Conservation (phyloP, 1,140 invertebrate species). For the Drosophila mayri region DNA sequence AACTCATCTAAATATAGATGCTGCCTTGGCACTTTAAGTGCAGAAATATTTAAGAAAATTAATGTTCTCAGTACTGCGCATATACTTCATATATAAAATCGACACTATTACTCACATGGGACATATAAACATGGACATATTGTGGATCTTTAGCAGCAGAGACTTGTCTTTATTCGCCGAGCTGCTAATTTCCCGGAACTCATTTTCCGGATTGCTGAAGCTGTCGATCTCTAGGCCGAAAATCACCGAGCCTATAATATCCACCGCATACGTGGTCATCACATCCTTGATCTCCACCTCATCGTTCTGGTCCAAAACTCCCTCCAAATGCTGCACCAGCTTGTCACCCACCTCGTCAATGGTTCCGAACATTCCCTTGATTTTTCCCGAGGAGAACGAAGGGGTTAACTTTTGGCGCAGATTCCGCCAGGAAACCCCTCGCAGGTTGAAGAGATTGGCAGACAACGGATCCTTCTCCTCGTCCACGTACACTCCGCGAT, state of each 20-base stretch:
- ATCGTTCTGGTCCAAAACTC: slow-evolving; percentile 22
- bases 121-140: slow-evolving; percentile 58
- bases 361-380: slow-evolving; percentile 86
- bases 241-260: slow-evolving; percentile 85
- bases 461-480: slow-evolving; percentile 80
- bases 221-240: slow-evolving; percentile 85
- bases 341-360: slow-evolving; percentile 84
- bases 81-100: slow-evolving; percentile 5
- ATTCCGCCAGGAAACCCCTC: slow-evolving; percentile 85
- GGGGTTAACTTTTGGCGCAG: slow-evolving; percentile 86
- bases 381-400: slow-evolving; percentile 87
- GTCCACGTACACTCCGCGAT: slow-evolving; percentile 81
- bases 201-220: slow-evolving; percentile 74
- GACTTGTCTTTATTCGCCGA: slow-evolving; percentile 11
- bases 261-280: slow-evolving; percentile 79
- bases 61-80: neutral
- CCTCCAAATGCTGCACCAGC: slow-evolving; percentile 71
- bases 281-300: slow-evolving; percentile 65
- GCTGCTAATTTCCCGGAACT: slow-evolving; percentile 65
- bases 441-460: slow-evolving; percentile 85
- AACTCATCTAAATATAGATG: slow-evolving; percentile 2
- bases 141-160: slow-evolving; percentile 38
- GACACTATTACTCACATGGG: slow-evolving; percentile 62
- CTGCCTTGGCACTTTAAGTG: neutral
- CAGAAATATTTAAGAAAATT: neutral